A percentile compares a stretch with the other conserved stretches of the same genome.
Conservation (phyloP, 2,888 invertebrate species). For the Brachypalpus laphriformis region DNA sequence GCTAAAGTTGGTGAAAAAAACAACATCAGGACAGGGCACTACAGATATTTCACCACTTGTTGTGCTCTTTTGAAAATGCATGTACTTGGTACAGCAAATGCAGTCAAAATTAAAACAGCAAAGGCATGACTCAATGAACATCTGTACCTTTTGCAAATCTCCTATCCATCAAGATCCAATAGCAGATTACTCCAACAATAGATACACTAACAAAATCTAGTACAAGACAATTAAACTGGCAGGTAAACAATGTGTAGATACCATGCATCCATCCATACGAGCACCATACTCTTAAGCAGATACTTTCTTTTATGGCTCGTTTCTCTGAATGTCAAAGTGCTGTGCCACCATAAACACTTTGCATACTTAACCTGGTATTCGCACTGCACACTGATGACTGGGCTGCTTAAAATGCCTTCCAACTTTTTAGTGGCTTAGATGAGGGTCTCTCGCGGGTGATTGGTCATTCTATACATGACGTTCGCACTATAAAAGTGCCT, state of each 20-base stretch:
- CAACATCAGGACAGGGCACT: too few species aligned
- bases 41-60: too few species aligned
- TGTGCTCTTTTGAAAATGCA: too few species aligned
- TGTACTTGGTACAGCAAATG: too few species aligned
- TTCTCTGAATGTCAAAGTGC: conserved; percentile 57
- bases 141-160: conserved; percentile 11
- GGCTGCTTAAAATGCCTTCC: conserved; percentile 35
- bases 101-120: too few species aligned
- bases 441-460: conserved; percentile 6
- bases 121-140: not conserved
- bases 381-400: conserved; percentile 13
- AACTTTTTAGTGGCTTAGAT: not conserved
- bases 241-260: conserved; percentile 7
- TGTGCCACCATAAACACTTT: conserved; percentile 37
- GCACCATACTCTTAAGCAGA: conserved; percentile 27
- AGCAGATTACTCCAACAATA: conserved; percentile 3
- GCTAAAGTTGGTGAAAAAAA: too few species aligned
- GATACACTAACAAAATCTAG: conserved; percentile 8
- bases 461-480: conserved; percentile 11
- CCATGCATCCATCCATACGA: conserved; percentile 20
- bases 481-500: not conserved
- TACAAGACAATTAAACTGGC: conserved; percentile 46
- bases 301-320: conserved; percentile 52
- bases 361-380: conserved; percentile 51
- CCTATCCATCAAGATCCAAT: not conserved